Evolutionary conservation across 2,113 vertebrate species (phyloP), one percentile per base, ranked within the genome.

Genomic region (Megaceryle maxima): DNA sequence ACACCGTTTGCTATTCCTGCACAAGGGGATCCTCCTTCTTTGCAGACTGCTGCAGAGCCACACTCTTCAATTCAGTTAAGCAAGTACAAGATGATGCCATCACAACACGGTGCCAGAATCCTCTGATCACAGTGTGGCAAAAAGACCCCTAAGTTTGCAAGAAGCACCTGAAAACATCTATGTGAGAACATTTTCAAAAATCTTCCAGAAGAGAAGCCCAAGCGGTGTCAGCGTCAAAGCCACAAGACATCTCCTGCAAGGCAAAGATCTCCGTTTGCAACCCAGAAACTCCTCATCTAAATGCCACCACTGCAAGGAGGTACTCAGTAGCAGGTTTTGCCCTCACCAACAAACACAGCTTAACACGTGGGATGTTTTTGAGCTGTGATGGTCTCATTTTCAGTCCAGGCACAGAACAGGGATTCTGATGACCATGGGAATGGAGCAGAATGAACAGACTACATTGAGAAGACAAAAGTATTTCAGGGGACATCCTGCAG

Each of bases 301-400:
- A 50, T 2, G 8, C 9, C 29, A 59, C n/a, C 57, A 17, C 25
- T 72, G 31, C 1, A 7, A 75, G n/a, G 29, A 78, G 28, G 15
- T 46, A 37, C 24, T 25, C 0, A 0, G 16, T 3, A 41, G 17
- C 6, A 57, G 81, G 33, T 70, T 84, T 25, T 66, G 41, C 10
- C 37, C 37, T 55, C 43, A 46, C 43, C 57, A 60, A 25, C 29
- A 35, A 79, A 74, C 2, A 11, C 46, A 77, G 35, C 13, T 10
- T 2, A 55, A 41, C 13, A 55, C 5, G 35, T 0, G 0, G 26
- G 39, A 79, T 31, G 16, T 10, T 66, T 72, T 16, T 51, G 53
- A 91, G 28, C 11, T 74, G 51, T 10, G 48, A 77, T 15, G 19
- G n/a, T 37, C 13, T 72, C 37, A 80, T n/a, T 77, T 86, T 82